Evolutionary conservation across 2,797 vertebrate genomes (phyloP).

Genomic region (Enteromius thamalakanensis): DNA sequence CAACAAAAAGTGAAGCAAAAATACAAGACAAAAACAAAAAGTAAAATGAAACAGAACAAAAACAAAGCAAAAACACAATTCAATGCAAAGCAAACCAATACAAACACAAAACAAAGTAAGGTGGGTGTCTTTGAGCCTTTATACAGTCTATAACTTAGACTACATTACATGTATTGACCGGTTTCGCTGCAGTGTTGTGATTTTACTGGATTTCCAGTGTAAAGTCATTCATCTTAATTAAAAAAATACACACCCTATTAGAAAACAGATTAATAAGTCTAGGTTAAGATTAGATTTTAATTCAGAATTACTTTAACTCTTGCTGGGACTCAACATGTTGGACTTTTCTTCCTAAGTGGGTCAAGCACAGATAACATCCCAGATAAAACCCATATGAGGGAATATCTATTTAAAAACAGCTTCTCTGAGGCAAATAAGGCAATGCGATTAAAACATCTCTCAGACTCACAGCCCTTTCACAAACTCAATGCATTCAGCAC

Average conservation of each 20-base stretch:
- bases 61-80: too few relatives aligned
- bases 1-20: too few relatives aligned
- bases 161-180: background rate
- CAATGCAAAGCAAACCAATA: too few relatives aligned
- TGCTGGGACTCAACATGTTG: background rate
- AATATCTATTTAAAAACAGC: background rate
- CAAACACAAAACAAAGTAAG: background rate
- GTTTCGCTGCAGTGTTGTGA: background rate
- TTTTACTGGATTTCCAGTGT: background rate
- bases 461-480: background rate
- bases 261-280: background rate
- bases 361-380: conserved; percentile 19
- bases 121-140: background rate
- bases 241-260: background rate
- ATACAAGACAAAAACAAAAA: too few relatives aligned
- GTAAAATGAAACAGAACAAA: too few relatives aligned
- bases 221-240: background rate
- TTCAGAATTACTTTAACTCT: background rate
- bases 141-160: background rate
- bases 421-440: background rate
- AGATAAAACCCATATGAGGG: background rate
- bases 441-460: background rate
- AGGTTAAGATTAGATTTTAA: background rate
- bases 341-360: background rate
- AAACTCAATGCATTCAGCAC: background rate